Evolutionary conservation across 2,888 invertebrate genomes (phyloP).

Genomic region (Loripinus fragilis): DNA sequence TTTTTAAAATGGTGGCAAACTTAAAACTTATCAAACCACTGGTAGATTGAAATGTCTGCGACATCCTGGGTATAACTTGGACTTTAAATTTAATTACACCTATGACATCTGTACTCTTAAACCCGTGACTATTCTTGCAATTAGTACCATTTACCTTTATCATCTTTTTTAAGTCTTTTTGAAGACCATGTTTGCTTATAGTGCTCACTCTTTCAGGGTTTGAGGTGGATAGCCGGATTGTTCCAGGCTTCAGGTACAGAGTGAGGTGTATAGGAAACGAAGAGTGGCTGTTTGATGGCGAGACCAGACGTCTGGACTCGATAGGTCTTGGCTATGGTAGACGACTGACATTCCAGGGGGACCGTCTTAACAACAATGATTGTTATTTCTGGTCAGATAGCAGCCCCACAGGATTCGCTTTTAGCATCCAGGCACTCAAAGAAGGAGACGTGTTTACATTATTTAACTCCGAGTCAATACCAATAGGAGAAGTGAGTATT

Average conservation of each 20-base stretch:
- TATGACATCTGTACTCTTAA: too few relatives aligned
- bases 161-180: neutral
- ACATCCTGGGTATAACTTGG: neutral
- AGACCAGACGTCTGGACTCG: conserved; percentile 87
- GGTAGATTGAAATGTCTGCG: neutral
- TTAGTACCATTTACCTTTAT: neutral
- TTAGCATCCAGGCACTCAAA: conserved; percentile 86
- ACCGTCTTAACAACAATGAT: conserved; percentile 86
- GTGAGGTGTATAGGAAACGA: conserved; percentile 86
- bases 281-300: conserved; percentile 88
- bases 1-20: neutral
- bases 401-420: conserved; percentile 89
- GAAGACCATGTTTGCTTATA: neutral
- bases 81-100: neutral
- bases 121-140: neutral
- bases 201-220: conserved; percentile 85
- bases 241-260: conserved; percentile 90
- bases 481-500: conserved; percentile 63
- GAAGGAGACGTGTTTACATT: conserved; percentile 90
- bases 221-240: conserved; percentile 89
- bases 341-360: conserved; percentile 89
- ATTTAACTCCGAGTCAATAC: conserved; percentile 81
- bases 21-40: neutral
- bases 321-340: conserved; percentile 91
- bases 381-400: conserved; percentile 93